Conservation (phyloP, 2,113 vertebrate genomes). For the Sinocyclocheilus maitianheensis region DNA sequence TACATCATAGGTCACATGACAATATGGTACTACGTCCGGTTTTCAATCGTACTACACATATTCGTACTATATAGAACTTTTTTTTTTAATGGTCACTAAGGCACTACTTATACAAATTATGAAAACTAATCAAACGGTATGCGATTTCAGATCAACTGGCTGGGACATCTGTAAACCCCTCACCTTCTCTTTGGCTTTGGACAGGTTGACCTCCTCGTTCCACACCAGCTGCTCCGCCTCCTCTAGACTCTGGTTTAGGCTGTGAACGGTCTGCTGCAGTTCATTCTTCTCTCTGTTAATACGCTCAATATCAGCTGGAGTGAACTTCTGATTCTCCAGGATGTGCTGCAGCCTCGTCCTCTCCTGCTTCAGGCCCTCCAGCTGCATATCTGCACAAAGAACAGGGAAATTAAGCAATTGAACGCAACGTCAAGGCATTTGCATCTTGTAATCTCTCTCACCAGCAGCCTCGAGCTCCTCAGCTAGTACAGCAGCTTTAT, state of each 20-base stretch:
- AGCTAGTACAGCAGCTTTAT: conserved; percentile 75
- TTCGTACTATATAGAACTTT: neutral
- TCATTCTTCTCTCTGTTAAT: conserved; percentile 92
- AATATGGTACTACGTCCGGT: neutral
- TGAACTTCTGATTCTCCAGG: conserved; percentile 90
- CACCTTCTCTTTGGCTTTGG: conserved; percentile 89
- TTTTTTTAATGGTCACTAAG: neutral
- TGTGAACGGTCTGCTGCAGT: conserved; percentile 85
- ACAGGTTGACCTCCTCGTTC: conserved; percentile 90
- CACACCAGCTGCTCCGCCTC: conserved; percentile 86
- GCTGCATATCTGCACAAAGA: conserved; percentile 76
- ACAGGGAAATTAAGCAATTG: neutral
- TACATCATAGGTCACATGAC: neutral
- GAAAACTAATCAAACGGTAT: neutral
- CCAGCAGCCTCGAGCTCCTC: conserved; percentile 83
- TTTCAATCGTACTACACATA: neutral
- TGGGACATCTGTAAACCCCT: conserved; percentile 28
- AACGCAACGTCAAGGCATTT: neutral
- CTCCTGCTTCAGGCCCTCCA: conserved; percentile 84
- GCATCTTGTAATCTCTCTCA: conserved; percentile 65
- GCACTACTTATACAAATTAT: neutral
- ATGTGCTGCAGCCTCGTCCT: conserved; percentile 79
- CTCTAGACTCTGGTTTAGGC: conserved; percentile 82
- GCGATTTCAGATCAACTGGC: neutral
- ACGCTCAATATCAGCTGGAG: conserved; percentile 89